phyloP scores from a whole-genome alignment of 2,113 vertebrate species.

The Prionailurus bengalensis region DNA sequence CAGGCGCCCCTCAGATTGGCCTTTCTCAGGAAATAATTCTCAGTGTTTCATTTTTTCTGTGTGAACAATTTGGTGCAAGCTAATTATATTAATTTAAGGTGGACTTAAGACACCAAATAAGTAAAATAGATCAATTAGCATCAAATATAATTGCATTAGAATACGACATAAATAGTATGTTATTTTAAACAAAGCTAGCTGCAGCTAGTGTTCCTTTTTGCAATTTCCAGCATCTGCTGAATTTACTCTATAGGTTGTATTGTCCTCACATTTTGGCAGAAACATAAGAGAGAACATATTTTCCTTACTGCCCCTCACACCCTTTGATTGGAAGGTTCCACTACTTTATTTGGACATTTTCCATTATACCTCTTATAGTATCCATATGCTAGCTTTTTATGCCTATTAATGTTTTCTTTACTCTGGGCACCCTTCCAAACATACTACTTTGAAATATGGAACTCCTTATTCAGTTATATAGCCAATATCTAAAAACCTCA shows the following conservation, averaged over 20 bases:
- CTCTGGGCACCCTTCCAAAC: conserved; percentile 83
- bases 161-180: conserved; percentile 36
- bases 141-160: conserved; percentile 35
- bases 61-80: conserved; percentile 10
- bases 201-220: background rate
- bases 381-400: conserved; percentile 85
- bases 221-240: conserved; percentile 66
- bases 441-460: conserved; percentile 76
- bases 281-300: conserved; percentile 78
- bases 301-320: conserved; percentile 75
- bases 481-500: conserved; percentile 70
- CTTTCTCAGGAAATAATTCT: background rate
- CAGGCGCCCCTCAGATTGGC: background rate
- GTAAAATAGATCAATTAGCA: conserved; percentile 23
- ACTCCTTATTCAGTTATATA: conserved; percentile 76
- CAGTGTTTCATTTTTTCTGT: background rate
- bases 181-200: conserved; percentile 48
- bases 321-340: conserved; percentile 81
- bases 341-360: conserved; percentile 82
- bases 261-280: conserved; percentile 80
- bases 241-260: conserved; percentile 79
- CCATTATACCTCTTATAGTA: conserved; percentile 83
- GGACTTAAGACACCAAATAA: background rate
- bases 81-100: conserved; percentile 14
- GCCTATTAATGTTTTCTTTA: conserved; percentile 86